A percentile compares a stretch with the other conserved stretches of the same genome.
Conservation (phyloP, 2,797 vertebrate genomes). For the Lagocephalus sceleratus region DNA sequence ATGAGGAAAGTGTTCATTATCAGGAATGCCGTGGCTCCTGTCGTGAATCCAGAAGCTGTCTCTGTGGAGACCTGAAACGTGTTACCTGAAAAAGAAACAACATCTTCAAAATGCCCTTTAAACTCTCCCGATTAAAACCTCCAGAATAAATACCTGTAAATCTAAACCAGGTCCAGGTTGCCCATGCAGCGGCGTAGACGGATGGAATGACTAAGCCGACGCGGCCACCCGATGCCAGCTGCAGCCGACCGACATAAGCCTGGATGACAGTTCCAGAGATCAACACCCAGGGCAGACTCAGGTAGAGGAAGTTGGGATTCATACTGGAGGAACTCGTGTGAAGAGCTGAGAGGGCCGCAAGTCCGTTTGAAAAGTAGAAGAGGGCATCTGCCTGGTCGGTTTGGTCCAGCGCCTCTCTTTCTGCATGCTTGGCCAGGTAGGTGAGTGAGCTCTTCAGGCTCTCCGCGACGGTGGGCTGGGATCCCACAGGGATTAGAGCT, state of each 20-base stretch:
- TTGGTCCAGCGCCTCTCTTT: constrained; percentile 7
- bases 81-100: constrained; percentile 58
- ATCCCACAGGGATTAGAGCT: constrained; percentile 79
- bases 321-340: constrained; percentile 32
- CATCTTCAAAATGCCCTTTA: constrained; percentile 2
- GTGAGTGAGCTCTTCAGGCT: constrained; percentile 58
- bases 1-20: constrained; percentile 83
- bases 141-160: constrained; percentile 76
- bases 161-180: constrained; percentile 84
- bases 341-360: constrained; percentile 81
- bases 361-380: constrained; percentile 85
- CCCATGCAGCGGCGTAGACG: constrained; percentile 83
- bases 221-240: constrained; percentile 70
- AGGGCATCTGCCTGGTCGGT: constrained; percentile 72
- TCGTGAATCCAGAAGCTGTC: constrained; percentile 73
- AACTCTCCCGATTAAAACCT: background rate
- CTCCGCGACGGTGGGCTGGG: constrained; percentile 73
- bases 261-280: constrained; percentile 82
- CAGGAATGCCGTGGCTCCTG: constrained; percentile 81
- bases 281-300: constrained; percentile 82
- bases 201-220: constrained; percentile 83
- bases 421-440: constrained; percentile 9
- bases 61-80: constrained; percentile 58
- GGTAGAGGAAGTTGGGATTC: constrained; percentile 60
- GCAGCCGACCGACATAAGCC: constrained; percentile 79